Conservation (phyloP, 1,140 invertebrate genomes). For the Onthophagus taurus region DNA sequence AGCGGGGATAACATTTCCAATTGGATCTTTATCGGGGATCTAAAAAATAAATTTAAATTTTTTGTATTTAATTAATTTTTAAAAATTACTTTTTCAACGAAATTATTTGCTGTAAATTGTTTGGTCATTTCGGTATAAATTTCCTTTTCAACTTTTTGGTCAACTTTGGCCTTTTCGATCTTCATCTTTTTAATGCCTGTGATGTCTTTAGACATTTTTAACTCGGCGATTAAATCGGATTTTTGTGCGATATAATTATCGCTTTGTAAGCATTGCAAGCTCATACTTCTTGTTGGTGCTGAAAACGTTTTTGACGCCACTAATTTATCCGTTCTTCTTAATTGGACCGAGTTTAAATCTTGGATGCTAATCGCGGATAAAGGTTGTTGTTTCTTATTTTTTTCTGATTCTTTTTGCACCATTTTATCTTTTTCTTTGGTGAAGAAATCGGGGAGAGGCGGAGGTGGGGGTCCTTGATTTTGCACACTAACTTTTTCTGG, state of each 20-base stretch:
- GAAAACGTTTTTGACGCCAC: conserved; percentile 69
- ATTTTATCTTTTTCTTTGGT: conserved; percentile 10
- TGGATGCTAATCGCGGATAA: conserved; percentile 76
- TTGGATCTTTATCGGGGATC: conserved; percentile 80
- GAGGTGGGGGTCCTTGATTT: conserved; percentile 42
- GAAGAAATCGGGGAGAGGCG: conserved; percentile 41
- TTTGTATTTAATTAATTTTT: background rate
- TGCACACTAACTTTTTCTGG: conserved; percentile 5
- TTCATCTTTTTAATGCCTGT: conserved; percentile 84
- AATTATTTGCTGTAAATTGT: conserved; percentile 76
- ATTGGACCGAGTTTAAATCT: conserved; percentile 69
- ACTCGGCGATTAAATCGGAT: conserved; percentile 78
- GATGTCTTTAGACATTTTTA: conserved; percentile 84
- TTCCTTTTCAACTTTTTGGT: conserved; percentile 68
- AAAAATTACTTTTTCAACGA: conserved; percentile 86
- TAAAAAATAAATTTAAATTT: conserved; percentile 36
- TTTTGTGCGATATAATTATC: conserved; percentile 67
- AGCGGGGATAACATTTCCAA: conserved; percentile 80
- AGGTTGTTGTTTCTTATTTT: conserved; percentile 51
- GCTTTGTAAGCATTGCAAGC: conserved; percentile 59
- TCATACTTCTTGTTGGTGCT: conserved; percentile 61
- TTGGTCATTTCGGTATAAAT: conserved; percentile 72
- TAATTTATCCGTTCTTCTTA: conserved; percentile 65
- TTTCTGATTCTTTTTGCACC: conserved; percentile 9
- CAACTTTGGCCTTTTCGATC: conserved; percentile 72